Conservation (phyloP, 2,797 vertebrate genomes). For the Scolopax bukidnonensis region DNA sequence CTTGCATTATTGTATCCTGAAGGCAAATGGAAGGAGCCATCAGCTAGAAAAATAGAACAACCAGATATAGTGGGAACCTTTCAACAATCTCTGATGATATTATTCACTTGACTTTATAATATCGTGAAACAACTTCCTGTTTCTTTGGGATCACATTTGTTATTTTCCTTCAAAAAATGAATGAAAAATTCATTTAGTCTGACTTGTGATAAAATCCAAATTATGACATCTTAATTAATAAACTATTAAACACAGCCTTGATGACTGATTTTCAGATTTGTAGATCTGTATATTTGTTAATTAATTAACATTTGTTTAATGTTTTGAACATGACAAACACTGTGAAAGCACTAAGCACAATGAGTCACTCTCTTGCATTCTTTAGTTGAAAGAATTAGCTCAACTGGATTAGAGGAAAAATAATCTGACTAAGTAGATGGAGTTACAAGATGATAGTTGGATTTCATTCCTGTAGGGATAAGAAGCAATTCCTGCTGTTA, state of each 20-base stretch:
- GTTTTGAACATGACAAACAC: background rate
- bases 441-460: background rate
- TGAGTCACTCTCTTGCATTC: background rate
- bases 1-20: background rate
- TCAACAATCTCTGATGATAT: background rate
- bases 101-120: background rate
- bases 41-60: background rate
- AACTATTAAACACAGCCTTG: background rate
- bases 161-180: slow-evolving; percentile 19
- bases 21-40: background rate
- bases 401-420: background rate
- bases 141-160: background rate
- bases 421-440: slow-evolving; percentile 4
- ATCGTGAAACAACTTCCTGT: background rate
- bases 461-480: slow-evolving; percentile 7
- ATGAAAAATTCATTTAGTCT: background rate
- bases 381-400: background rate
- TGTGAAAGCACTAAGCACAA: background rate
- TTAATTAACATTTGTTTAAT: slow-evolving; percentile 34
- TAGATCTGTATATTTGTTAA: slow-evolving; percentile 11
- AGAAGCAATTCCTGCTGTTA: background rate
- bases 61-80: background rate
- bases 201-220: background rate
- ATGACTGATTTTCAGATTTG: background rate
- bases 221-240: background rate